Evolutionary conservation across 2,888 invertebrate genomes (phyloP).

Genomic region (Luperina testacea): DNA sequence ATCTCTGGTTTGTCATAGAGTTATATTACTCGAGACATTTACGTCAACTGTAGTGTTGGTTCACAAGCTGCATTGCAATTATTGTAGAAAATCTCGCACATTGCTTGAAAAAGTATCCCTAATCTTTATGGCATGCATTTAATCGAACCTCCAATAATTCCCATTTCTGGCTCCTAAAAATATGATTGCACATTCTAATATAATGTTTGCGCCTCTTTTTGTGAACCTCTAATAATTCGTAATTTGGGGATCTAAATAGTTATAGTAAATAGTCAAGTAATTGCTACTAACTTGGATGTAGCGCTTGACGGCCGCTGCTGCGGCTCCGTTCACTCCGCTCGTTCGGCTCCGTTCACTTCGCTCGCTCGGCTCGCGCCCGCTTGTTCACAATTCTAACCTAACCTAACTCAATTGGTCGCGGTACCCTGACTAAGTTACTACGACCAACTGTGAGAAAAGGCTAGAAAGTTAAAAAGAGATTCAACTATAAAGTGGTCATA

Average conservation of each 20-base stretch:
- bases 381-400: background rate
- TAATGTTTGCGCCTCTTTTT: background rate
- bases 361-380: too few relatives aligned
- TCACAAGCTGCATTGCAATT: background rate
- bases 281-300: background rate
- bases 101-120: background rate
- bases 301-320: background rate
- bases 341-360: background rate
- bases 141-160: background rate
- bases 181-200: background rate
- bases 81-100: background rate
- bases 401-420: background rate
- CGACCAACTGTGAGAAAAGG: background rate
- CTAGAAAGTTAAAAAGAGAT: background rate
- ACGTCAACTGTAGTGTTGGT: constrained; percentile 1
- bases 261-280: background rate
- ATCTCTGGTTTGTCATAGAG: constrained; percentile 28
- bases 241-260: background rate
- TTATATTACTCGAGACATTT: background rate
- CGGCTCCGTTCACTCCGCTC: background rate
- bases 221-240: background rate
- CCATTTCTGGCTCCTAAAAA: background rate
- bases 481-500: background rate
- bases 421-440: background rate
- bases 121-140: background rate